These are phyloP conservation scores for Cephus spinipes DNA, from an alignment of 2,888 invertebrate species.

Conservation along the genomic window DNA sequence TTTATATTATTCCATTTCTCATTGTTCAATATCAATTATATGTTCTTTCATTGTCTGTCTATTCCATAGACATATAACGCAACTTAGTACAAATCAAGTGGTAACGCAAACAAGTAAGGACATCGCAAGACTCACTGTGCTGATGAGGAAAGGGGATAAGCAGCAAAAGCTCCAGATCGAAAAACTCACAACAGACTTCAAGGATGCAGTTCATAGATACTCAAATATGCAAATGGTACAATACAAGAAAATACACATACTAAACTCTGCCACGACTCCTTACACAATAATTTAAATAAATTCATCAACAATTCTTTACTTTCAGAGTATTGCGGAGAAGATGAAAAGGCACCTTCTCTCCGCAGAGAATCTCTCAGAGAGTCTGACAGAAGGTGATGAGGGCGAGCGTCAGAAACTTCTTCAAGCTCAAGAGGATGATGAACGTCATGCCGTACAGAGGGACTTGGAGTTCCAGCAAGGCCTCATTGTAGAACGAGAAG, in stretches of 20 bases:
- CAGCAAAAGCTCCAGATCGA: slow-evolving; percentile 87
- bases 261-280: neutral
- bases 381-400: slow-evolving; percentile 47
- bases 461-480: slow-evolving; percentile 83
- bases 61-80: slow-evolving; percentile 76
- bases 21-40: slow-evolving; percentile 1
- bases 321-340: slow-evolving; percentile 58
- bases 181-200: slow-evolving; percentile 85
- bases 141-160: slow-evolving; percentile 80
- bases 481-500: slow-evolving; percentile 83
- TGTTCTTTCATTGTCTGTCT: slow-evolving; percentile 12
- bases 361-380: slow-evolving; percentile 43
- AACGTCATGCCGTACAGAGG: slow-evolving; percentile 54
- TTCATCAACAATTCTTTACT: neutral
- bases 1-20: slow-evolving; percentile 8
- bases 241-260: slow-evolving; percentile 18
- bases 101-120: slow-evolving; percentile 81
- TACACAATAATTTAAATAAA: slow-evolving; percentile 10
- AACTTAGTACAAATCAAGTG: slow-evolving; percentile 79
- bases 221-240: slow-evolving; percentile 83
- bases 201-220: slow-evolving; percentile 82
- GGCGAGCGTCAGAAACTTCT: slow-evolving; percentile 52
- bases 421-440: slow-evolving; percentile 54
- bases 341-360: slow-evolving; percentile 60
- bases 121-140: slow-evolving; percentile 77